These are phyloP conservation scores for Notothenia rossii DNA, from an alignment of 2,113 vertebrate genomes.

Conservation along the genomic window DNA sequence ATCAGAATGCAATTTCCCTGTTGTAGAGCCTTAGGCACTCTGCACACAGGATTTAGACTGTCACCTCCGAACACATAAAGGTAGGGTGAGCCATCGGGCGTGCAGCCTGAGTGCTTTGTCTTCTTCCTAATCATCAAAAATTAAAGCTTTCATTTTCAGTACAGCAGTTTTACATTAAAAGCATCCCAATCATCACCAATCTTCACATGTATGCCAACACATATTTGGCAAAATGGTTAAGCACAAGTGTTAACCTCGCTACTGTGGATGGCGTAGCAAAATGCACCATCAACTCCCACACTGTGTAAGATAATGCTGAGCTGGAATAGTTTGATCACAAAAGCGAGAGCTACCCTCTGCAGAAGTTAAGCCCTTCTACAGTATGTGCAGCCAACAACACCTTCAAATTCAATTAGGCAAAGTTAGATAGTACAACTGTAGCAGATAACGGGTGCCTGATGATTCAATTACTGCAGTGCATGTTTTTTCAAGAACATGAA, in stretches of 20 bases:
- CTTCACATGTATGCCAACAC: background rate
- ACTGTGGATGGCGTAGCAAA: background rate
- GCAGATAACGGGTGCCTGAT: slow-evolving; percentile 45
- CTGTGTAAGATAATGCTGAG: slow-evolving; percentile 23
- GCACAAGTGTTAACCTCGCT: background rate
- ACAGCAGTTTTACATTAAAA: slow-evolving; percentile 24
- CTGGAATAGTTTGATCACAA: slow-evolving; percentile 31
- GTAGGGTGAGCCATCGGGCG: slow-evolving; percentile 55
- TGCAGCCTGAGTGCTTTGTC: slow-evolving; percentile 27
- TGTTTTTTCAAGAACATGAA: slow-evolving; percentile 36
- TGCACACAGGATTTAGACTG: slow-evolving; percentile 59
- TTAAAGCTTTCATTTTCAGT: slow-evolving; percentile 18
- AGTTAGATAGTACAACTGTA: slow-evolving; percentile 38
- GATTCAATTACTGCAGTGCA: slow-evolving; percentile 56
- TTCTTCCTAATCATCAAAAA: slow-evolving; percentile 50
- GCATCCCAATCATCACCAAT: background rate
- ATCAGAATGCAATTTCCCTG: slow-evolving; percentile 73
- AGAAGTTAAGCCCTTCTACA: slow-evolving; percentile 11
- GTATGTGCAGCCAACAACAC: slow-evolving; percentile 42
- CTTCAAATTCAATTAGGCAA: slow-evolving; percentile 65
- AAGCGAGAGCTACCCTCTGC: slow-evolving; percentile 18
- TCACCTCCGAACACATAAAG: slow-evolving; percentile 57
- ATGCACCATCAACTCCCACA: background rate
- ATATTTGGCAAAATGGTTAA: background rate
- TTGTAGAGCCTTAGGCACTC: slow-evolving; percentile 56